Evolutionary conservation across 1,140 invertebrate genomes (phyloP).

Genomic region (Bradynema listronoti): DNA sequence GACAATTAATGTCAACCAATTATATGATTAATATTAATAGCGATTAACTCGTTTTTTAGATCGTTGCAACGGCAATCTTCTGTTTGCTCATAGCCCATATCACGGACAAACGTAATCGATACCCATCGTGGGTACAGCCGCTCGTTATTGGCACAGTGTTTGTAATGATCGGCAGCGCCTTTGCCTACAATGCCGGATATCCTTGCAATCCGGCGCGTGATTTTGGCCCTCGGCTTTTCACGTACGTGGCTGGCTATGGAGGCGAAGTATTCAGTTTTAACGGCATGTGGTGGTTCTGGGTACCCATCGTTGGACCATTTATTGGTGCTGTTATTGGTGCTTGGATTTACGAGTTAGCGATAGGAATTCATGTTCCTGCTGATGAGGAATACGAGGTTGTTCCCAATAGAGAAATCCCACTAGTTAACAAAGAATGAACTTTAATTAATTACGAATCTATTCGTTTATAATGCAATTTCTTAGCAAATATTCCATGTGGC

Average conservation of each 20-base stretch:
- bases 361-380: conserved; percentile 38
- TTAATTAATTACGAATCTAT: no score
- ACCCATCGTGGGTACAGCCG: conserved; percentile 56
- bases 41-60: conserved; percentile 24
- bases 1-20: conserved; percentile 63
- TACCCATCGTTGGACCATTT: conserved; percentile 40
- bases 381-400: conserved; percentile 39
- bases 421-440: background rate
- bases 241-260: conserved; percentile 62
- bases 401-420: conserved; percentile 17
- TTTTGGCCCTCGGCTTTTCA: conserved; percentile 64
- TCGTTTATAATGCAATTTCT: no score
- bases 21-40: no score
- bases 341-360: conserved; percentile 40
- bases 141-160: conserved; percentile 55
- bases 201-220: conserved; percentile 65
- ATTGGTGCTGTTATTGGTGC: conserved; percentile 51
- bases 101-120: conserved; percentile 42
- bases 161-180: conserved; percentile 58
- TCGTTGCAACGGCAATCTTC: conserved; percentile 41
- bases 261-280: conserved; percentile 60
- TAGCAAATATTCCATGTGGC: no score
- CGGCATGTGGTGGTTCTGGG: conserved; percentile 62
- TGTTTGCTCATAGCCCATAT: conserved; percentile 46
- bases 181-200: conserved; percentile 60